Conservation (phyloP, 2,888 invertebrate species). For the Andricus curvator region DNA sequence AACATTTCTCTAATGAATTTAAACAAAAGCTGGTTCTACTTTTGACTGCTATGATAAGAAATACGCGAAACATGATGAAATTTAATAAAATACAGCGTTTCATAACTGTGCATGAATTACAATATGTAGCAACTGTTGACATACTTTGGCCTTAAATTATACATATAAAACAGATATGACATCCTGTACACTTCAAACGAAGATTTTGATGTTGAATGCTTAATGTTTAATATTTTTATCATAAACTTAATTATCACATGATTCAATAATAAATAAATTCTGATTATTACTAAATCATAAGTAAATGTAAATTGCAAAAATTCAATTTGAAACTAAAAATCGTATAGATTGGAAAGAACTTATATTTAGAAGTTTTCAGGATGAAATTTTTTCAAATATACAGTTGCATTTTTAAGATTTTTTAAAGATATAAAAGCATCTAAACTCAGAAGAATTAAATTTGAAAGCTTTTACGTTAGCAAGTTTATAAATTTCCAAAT, state of each 20-base stretch:
- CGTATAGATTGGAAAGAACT: background rate
- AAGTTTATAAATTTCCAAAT: no score
- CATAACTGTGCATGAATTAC: slow-evolving; percentile 15
- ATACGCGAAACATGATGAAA: background rate
- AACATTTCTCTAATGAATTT: background rate
- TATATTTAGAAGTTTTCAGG: slow-evolving; percentile 42
- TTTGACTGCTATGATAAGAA: background rate
- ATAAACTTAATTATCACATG: background rate
- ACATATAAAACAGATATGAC: slow-evolving; percentile 27
- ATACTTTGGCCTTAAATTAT: slow-evolving; percentile 36
- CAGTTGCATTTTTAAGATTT: no score
- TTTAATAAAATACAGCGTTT: slow-evolving; percentile 15
- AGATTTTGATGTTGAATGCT: background rate
- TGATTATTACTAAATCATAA: background rate
- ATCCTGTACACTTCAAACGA: slow-evolving; percentile 23
- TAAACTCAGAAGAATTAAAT: no score
- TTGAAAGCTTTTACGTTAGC: no score
- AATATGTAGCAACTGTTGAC: slow-evolving; percentile 37
- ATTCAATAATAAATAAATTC: background rate
- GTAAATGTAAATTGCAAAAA: background rate
- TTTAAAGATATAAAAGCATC: no score
- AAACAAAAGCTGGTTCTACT: background rate
- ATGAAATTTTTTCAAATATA: background rate
- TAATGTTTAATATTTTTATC: background rate
- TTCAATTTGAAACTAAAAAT: background rate